phyloP scores from a whole-genome alignment of 2,113 vertebrate species.

The Setophaga kirtlandii region DNA sequence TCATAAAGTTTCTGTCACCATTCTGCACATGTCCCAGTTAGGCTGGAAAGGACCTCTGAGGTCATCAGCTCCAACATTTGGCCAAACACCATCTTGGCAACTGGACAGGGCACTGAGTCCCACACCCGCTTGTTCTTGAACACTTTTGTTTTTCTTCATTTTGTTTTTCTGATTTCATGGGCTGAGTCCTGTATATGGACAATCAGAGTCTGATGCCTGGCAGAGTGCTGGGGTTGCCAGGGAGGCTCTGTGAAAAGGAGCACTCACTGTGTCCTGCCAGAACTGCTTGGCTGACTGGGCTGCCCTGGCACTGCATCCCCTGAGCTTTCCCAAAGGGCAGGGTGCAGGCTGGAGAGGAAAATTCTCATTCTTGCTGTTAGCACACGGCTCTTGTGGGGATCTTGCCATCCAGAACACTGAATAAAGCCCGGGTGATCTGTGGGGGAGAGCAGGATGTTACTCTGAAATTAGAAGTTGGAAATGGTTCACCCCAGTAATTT shows the following conservation, averaged over 20 bases:
- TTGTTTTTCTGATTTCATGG: background rate
- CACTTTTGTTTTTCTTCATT: background rate
- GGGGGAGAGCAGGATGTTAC: background rate
- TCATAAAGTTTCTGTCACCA: background rate
- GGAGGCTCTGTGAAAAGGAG: background rate
- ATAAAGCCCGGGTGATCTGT: background rate
- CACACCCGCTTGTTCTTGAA: background rate
- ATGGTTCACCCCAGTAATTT: background rate
- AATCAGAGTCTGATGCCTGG: background rate
- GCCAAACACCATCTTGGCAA: background rate
- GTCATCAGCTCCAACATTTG: background rate
- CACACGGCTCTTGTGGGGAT: background rate
- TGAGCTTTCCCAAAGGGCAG: background rate
- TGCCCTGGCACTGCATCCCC: background rate
- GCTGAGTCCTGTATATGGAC: background rate
- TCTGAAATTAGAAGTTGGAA: background rate
- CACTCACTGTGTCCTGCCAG: background rate
- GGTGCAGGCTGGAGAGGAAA: background rate
- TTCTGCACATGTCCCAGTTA: background rate
- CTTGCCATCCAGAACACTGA: background rate
- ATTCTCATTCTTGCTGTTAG: background rate
- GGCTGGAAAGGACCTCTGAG: background rate
- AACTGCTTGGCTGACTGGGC: background rate
- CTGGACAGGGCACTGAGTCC: background rate
- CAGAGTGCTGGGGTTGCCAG: background rate